phyloP scores from a whole-genome alignment of 2,888 invertebrate genomes.

The Eupsilia transversa region DNA sequence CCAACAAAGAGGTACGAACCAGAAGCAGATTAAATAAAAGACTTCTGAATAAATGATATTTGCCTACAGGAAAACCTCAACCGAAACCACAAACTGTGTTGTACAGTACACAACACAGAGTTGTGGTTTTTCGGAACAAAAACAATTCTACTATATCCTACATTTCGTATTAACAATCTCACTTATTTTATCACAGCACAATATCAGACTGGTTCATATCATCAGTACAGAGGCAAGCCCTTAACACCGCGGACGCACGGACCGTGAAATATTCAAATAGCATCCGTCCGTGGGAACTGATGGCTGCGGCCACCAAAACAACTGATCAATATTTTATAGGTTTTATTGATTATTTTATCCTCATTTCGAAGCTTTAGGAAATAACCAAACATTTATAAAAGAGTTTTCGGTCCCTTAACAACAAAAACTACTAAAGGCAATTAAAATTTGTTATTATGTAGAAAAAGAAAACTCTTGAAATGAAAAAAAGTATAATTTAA shows the following conservation, averaged over 20 bases:
- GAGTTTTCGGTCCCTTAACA: not conserved
- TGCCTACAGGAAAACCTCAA: not conserved
- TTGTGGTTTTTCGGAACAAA: not conserved
- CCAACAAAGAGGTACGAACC: no score
- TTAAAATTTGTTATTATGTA: not conserved
- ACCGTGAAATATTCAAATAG: conserved; percentile 61
- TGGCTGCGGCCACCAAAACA: conserved; percentile 1
- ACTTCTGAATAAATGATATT: not conserved
- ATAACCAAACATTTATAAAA: no score
- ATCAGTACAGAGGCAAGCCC: conserved; percentile 14
- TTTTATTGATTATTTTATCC: conserved; percentile 21
- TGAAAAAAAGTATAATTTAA: not conserved
- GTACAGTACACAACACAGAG: no score
- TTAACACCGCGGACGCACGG: conserved; percentile 29
- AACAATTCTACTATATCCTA: not conserved
- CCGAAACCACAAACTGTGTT: not conserved
- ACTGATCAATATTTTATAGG: conserved; percentile 13
- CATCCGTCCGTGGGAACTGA: conserved; percentile 60
- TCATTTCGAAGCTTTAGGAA: conserved; percentile 3
- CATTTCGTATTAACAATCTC: not conserved
- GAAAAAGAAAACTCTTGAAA: not conserved
- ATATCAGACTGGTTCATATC: not conserved
- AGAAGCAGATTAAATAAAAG: not conserved
- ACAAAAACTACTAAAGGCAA: not conserved
- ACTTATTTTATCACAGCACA: not conserved